Evolutionary conservation across 2,888 invertebrate species (phyloP), one percentile per base, ranked within the genome.

Genomic region (Rhagonycha fulva): DNA sequence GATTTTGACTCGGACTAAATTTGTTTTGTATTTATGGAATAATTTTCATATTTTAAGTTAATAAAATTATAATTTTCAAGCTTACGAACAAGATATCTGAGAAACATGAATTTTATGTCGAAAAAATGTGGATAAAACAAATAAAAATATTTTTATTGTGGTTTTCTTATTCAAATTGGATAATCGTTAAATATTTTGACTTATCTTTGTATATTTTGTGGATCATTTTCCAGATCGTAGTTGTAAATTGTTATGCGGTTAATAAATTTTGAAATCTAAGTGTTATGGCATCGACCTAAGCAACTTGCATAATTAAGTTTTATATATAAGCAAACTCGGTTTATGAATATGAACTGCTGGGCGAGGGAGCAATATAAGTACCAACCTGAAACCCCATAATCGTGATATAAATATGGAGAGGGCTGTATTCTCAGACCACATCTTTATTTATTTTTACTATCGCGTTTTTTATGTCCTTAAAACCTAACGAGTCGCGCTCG

Each of bases 321-420:
- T 66, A 66, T 80, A 81, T 81, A 80, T 77, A 75, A 80, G 79
- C 78, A 26, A 78, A 68, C 80, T 75, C 80, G 80, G 80, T 81
- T 81, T 81, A 80, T 80, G 80, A 79, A 79, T 79, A 80, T 81
- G 81, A 81, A 81, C 80, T 77, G 78, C 79, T 76, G 79, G 79
- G 76, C 74, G 75, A 76, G 69, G 80, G 82, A 80, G 82, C 82
- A 83, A 83, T 83, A 84, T 83, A 82, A 82, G 84, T 84, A 82
- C 82, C 82, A 84, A 83, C 84, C 83, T 83, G 81, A 84, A 84
- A 84, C 63, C 63, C 84, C 84, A 83, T 85, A 85, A 85, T 85
- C 84, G 82, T 82, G 82, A 84, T 84, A 84, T 85, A 85, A 85
- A 85, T 85, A 84, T 83, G 80, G 81, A 81, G 47, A 47, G 47